Conservation (phyloP, 2,888 invertebrate species). For the Drosophila phalerata region DNA sequence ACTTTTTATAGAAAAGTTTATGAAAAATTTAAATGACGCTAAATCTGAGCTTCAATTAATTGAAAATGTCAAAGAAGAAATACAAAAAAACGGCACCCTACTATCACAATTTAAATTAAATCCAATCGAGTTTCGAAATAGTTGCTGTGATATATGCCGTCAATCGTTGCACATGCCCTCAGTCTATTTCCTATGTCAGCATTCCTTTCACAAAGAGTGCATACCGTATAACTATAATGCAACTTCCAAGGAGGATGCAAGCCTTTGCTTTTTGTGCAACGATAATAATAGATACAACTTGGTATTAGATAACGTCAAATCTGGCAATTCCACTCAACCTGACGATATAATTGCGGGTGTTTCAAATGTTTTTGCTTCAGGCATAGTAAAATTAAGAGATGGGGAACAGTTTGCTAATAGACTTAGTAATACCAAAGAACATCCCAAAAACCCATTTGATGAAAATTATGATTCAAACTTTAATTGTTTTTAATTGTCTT, state of each 20-base stretch:
- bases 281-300: slow-evolving; percentile 7
- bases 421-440: neutral
- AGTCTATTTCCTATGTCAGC: slow-evolving; percentile 74
- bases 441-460: slow-evolving; percentile 35
- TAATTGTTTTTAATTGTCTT: slow-evolving; percentile 20
- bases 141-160: slow-evolving; percentile 67
- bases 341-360: slow-evolving; percentile 23
- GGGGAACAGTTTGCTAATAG: neutral
- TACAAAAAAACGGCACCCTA: slow-evolving; percentile 20
- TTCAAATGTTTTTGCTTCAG: slow-evolving; percentile 35
- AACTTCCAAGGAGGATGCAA: slow-evolving; percentile 2
- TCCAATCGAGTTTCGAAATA: slow-evolving; percentile 77
- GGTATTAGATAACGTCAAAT: neutral
- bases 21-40: slow-evolving; percentile 7
- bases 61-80: slow-evolving; percentile 35
- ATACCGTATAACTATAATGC: slow-evolving; percentile 34
- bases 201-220: slow-evolving; percentile 75
- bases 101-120: slow-evolving; percentile 44
- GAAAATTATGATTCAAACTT: slow-evolving; percentile 38
- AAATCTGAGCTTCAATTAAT: slow-evolving; percentile 36
- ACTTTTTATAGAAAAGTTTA: slow-evolving; percentile 38
- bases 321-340: neutral
- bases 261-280: slow-evolving; percentile 31
- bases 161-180: slow-evolving; percentile 60
- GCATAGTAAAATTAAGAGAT: slow-evolving; percentile 14